Base-by-base conservation (phyloP, 2,797 vertebrate species). In the Ammospiza maritima region DNA sequence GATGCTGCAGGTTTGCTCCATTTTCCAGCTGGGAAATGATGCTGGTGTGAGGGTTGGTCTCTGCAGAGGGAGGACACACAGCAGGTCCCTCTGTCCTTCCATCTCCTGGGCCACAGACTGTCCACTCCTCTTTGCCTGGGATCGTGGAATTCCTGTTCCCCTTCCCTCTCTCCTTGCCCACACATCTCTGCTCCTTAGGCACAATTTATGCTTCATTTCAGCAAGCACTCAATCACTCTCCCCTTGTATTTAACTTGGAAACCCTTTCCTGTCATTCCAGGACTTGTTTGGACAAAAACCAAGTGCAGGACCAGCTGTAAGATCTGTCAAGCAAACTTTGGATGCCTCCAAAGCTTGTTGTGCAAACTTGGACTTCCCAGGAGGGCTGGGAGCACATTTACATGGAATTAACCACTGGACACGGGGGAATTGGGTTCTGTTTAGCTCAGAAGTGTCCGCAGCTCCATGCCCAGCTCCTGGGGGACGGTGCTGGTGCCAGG, bases 381-480 rank as follows among this genome's bases (percentile, higher is more conserved):
- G 27, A 84, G 26, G 30, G 9, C 20, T 47, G 6, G 67, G 65
- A 66, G 67, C 8, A 47, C 62, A 89, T 78, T 78, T 30, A 11
- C 22, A 18, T 2, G 16, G 58, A 90, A 82, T 75, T 48, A 54
- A 27, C 18, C 15, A 10, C 84, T 42, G 36, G 26, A 20, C 16
- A 6, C 1, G 23, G 14, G 61, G 57, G 54, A 72, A 54, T 0
- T 20, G 27, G 16, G 47, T 81, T 72, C 58, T 67, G 20, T 11
- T 90, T 45, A 25, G 54, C 26, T 16, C 21, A 15, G 20, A 27
- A 20, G 8, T 29, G 21, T 22, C 23, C 62, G 12, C 0, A 73
- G 16, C 22, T 67, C 10, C 58, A 12, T 11, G 53, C 7, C 27
- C 38, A 21, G 47, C 44, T 62, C 25, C 2, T 5, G 0, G 0